Base-by-base conservation (phyloP, 2,797 vertebrate genomes). In the Saxicola maurus region DNA sequence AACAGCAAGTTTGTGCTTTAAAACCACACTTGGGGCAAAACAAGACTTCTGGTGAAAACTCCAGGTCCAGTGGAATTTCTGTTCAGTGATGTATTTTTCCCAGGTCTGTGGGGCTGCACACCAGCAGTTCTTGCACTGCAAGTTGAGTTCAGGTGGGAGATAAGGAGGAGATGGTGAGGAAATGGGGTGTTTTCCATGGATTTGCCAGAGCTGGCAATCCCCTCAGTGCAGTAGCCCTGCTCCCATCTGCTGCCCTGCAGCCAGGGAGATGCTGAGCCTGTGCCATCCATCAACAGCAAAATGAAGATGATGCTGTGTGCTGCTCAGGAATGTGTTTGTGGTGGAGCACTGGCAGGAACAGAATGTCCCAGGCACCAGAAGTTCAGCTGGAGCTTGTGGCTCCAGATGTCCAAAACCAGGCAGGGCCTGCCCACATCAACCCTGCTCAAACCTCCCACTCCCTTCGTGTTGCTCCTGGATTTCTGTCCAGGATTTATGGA, bases 171-270 rank as follows among this genome's bases (percentile, higher is more conserved):
- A 8, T 17, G 8, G 1, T 77, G 57, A 43, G 71, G 57, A 38
- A 77, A 60, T 46, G 1, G 27, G 28, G n/a, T 7, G 9, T 13
- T 46, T 24, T 25, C 21, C 2, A 1, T 16, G 53, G 25, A 16
- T 77, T 81, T 69, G 65, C 61, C 30, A 28, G 23, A 62, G 45
- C 48, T 38, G 7, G 15, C 48, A 30, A 8, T 14, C 13, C 5
- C 2, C 28, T 42, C 20, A 28, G 42, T 0, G 0, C 23, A 67
- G 51, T 1, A 56, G 37, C 5, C 0, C 1, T 2, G 7, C 64
- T 65, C 35, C 53, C 49, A 13, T 25, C 4, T 30, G 30, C 25
- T 11, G 17, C 25, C 5, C 46, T 12, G 23, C 31, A 57, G 82
- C 28, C 76, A 60, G 64, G 56, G 33, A 49, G 53, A 11, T 6